Base-by-base conservation (phyloP, 2,113 vertebrate genomes). In the Hemicordylus capensis region DNA sequence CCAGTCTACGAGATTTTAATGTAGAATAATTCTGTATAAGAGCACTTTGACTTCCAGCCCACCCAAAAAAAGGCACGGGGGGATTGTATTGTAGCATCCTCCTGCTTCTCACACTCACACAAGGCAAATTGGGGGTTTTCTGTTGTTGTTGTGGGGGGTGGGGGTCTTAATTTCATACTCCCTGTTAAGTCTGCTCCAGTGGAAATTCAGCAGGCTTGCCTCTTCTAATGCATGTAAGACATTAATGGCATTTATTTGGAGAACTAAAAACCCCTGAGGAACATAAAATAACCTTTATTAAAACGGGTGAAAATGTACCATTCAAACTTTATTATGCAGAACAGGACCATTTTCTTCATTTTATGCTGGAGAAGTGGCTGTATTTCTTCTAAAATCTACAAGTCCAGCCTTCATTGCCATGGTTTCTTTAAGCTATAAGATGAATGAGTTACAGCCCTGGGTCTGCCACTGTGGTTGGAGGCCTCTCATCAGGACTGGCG, bases 291-390 rank as follows among this genome's bases (percentile, higher is more conserved):
- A 67, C 54, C 28, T 28, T n/a, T 73, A n/a, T n/a, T n/a, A n/a
- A n/a, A 2, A 61, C 4, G 22, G 12, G 48, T 6, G 0, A 31
- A 69, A 54, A 9, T 0, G 19, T 1, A 31, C 42, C 59, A 31
- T 76, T 66, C 34, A 19, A n/a, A 34, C n/a, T n/a, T n/a, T 34
- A 54, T 67, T 54, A n/a, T 6, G 56, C 42, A 67, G 58, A 76
- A 86, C n/a, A 1, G 14, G 31, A 73, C 22, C 69, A 4, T 0
- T 1, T 3, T 6, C 56, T n/a, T 2, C 6, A 2, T 4, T 51
- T 80, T 34, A 24, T 24, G 46, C 22, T 79, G 37, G 1, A 8
- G 28, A 34, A 34, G n/a, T n/a, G n/a, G n/a, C n/a, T n/a, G 28
- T 58, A 59, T 20, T 44, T 48, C 1, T 0, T 6, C 56, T 19